Percentiles rank a stretch among this genome's conserved stretches.
Conservation (phyloP, 1,140 invertebrate genomes). For the Rhyacophila brunnea region DNA sequence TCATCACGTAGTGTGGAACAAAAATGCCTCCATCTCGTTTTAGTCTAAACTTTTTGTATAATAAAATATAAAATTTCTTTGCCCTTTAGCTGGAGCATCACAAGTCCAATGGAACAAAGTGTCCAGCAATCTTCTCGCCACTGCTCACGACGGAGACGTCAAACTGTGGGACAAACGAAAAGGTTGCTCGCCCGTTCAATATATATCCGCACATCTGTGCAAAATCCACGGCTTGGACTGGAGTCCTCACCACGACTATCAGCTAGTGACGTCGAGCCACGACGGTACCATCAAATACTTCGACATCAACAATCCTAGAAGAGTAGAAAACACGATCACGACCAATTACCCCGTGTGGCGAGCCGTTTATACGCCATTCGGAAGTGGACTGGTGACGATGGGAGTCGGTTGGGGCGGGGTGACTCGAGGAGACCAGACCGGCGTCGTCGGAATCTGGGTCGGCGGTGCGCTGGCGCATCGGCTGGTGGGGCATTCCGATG, state of each 20-base stretch:
- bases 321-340: conserved; percentile 78
- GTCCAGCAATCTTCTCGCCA: conserved; percentile 80
- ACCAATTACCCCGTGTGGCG: conserved; percentile 90
- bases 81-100: conserved; percentile 77
- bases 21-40: no score
- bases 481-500: conserved; percentile 90
- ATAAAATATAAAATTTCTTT: neutral
- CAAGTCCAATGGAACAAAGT: conserved; percentile 93
- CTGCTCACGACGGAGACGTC: conserved; percentile 92
- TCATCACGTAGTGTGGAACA: no score
- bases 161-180: conserved; percentile 95
- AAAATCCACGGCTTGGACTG: conserved; percentile 94
- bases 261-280: conserved; percentile 89
- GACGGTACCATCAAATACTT: conserved; percentile 95
- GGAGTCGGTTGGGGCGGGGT: conserved; percentile 56
- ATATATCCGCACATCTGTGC: conserved; percentile 89
- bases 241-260: conserved; percentile 82
- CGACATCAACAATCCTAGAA: conserved; percentile 80
- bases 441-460: conserved; percentile 53
- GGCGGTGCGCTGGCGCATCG: conserved; percentile 46
- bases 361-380: conserved; percentile 90
- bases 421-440: conserved; percentile 50
- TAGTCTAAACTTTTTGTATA: no score
- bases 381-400: conserved; percentile 86
- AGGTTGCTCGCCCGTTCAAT: conserved; percentile 81